Percentiles rank a stretch among this genome's conserved stretches.
phyloP scores from a whole-genome alignment of 2,113 vertebrate species.

The Ammodramus savannarum region DNA sequence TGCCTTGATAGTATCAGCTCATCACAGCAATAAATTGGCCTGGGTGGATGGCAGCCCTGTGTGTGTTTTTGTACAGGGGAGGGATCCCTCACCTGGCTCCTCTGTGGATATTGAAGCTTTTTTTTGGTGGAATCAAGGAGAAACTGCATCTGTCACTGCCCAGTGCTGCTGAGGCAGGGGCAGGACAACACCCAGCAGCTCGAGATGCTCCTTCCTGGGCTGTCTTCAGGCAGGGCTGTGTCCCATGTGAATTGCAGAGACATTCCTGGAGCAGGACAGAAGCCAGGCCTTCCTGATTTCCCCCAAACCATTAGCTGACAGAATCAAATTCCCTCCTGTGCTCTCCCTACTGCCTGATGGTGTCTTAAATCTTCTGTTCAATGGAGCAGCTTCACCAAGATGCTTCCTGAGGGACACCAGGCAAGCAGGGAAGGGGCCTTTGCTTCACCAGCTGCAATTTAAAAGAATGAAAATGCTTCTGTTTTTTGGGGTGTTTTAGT shows the following conservation, averaged over 20 bases:
- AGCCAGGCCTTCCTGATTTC: neutral
- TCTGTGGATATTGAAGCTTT: neutral
- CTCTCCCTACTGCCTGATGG: neutral
- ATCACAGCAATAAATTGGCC: neutral
- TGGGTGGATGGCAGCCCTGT: neutral
- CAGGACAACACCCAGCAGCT: neutral
- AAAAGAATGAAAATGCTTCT: neutral
- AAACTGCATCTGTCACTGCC: neutral
- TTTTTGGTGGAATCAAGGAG: neutral
- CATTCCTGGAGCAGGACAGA: neutral
- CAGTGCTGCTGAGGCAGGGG: neutral
- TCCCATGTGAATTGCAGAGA: neutral
- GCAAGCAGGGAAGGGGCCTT: neutral
- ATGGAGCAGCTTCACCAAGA: constrained; percentile 2
- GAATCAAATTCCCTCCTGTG: neutral
- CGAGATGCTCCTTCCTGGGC: neutral
- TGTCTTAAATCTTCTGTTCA: constrained; percentile 29
- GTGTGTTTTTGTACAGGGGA: neutral
- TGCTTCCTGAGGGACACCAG: constrained; percentile 11
- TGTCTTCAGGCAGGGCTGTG: neutral
- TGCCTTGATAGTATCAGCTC: neutral
- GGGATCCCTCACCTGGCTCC: neutral
- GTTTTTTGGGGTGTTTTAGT: no score
- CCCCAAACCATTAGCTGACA: neutral
- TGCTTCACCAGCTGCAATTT: neutral